Percentiles rank a stretch among this genome's conserved stretches.
Conservation (phyloP, 1,140 invertebrate species). For the Monomorium pharaonis region DNA sequence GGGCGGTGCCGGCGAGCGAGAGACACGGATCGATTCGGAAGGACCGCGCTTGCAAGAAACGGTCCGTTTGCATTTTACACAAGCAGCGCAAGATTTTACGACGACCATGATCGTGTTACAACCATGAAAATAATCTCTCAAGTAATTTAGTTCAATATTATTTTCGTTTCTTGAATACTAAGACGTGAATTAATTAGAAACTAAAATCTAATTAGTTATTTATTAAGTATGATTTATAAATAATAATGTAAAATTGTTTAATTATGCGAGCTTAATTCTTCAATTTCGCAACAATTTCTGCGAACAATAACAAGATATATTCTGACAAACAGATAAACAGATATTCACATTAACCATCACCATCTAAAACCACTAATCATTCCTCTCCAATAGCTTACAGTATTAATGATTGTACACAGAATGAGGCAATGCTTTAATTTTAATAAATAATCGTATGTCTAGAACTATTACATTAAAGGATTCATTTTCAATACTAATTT, state of each 20-base stretch:
- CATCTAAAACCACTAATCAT: too few species aligned
- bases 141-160: not conserved
- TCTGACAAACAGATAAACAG: not conserved
- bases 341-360: too few species aligned
- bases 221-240: not conserved
- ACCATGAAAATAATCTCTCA: not conserved
- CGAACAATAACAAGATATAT: not conserved
- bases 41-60: slow-evolving; percentile 21
- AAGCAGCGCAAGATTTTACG: slow-evolving; percentile 4
- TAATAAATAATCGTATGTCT: too few species aligned
- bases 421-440: too few species aligned
- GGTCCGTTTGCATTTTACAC: slow-evolving; percentile 45
- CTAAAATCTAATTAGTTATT: not conserved
- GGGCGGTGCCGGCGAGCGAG: slow-evolving; percentile 5
- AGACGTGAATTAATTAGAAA: not conserved
- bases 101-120: not conserved
- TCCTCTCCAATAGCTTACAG: too few species aligned
- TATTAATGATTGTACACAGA: too few species aligned
- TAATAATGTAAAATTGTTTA: not conserved
- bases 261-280: not conserved
- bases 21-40: slow-evolving; percentile 4
- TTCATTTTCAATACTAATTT: too few species aligned
- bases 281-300: not conserved
- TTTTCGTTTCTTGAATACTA: not conserved
- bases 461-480: too few species aligned